Base-by-base conservation (phyloP, 1,140 invertebrate genomes). In the Saxidomus purpurata region DNA sequence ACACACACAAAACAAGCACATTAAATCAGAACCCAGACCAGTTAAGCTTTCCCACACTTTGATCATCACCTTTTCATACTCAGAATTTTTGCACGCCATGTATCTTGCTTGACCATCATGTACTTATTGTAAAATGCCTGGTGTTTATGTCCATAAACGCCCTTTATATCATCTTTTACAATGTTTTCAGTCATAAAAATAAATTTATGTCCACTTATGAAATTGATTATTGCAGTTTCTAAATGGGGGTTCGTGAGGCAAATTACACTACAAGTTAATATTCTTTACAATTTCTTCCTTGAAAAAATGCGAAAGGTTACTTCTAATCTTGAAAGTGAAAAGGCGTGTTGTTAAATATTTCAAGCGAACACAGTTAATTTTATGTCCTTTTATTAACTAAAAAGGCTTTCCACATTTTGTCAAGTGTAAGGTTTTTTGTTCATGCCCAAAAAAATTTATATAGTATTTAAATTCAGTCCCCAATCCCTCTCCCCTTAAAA, bases 131-230 rank as follows among this genome's bases (percentile, higher is more conserved):
- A 52, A 34, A 28, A n/a, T 36, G 25, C 22, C 17, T 22, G 55
- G 76, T 79, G 34, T 79, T 52, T 43, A 52, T 79, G 47, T 1
- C 49, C 47, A 79, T 79, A 79, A 79, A 79, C 11, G 31, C 25
- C 25, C 9, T 52, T 34, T 55, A 55, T 34, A 55, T n/a, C 47
- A 52, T 79, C 31, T 55, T 55, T 36, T 79, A 79, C 76, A 79
- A 52, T 79, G 76, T 52, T 79, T 15, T 34, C 25, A 1, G 49
- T 79, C 76, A 31, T 79, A 79, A 79, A 77, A 79, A n/a, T 15
- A 79, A 79, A 52, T 79, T 76, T 76, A 76, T 76, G 43, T 49
- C 25, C 71, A 49, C 71, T 76, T 76, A 76, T 49, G 71, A 76
- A 76, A 76, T 38, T 71, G 67, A 71, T 71, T 34, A 22, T 71